phyloP scores from a whole-genome alignment of 2,888 invertebrate genomes.

The Cremastobaeus sp. region DNA sequence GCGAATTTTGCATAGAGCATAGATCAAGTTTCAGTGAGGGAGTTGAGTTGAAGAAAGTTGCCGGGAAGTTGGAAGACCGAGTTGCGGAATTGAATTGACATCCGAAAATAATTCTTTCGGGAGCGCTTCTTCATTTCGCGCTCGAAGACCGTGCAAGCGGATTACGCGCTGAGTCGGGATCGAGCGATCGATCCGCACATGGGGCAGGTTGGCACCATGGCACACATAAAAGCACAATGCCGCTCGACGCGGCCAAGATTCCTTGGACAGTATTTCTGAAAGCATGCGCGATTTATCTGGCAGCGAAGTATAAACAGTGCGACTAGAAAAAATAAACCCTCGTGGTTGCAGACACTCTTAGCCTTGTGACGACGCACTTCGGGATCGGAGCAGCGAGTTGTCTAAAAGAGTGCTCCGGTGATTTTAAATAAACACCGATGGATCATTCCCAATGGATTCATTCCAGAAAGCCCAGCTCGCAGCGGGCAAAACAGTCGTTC shows the following conservation, averaged over 20 bases:
- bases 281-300: conserved; percentile 19
- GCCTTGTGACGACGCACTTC: conserved; percentile 19
- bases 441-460: neutral
- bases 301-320: conserved; percentile 26
- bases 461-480: no score
- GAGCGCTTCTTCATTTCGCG: no score
- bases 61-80: neutral
- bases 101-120: no score
- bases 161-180: no score
- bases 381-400: neutral
- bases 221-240: no score
- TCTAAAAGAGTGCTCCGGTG: conserved; percentile 4
- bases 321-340: conserved; percentile 45
- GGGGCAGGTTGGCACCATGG: neutral
- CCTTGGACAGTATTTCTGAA: conserved; percentile 13
- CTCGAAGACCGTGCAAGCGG: no score
- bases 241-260: conserved; percentile 18
- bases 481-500: no score
- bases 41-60: neutral
- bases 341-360: conserved; percentile 4
- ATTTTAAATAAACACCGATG: conserved; percentile 17
- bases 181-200: neutral
- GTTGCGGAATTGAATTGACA: conserved; percentile 6
- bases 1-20: conserved; percentile 41
- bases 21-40: conserved; percentile 34